Evolutionary conservation across 2,888 invertebrate species (phyloP).

Genomic region (Sesia bembeciformis): DNA sequence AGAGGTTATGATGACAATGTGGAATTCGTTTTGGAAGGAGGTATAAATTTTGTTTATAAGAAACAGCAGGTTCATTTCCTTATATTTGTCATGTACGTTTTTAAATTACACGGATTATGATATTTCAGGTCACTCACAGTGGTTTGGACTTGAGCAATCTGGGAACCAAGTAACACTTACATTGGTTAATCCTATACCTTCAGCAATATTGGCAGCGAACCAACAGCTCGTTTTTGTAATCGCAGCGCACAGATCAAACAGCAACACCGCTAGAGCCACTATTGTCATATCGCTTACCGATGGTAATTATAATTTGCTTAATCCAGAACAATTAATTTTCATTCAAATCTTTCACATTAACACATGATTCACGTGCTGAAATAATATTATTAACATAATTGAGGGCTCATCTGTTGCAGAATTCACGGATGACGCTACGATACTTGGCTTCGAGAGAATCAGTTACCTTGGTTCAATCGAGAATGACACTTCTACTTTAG

Average conservation of each 20-base stretch:
- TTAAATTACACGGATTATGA: neutral
- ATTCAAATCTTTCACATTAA: too few species aligned
- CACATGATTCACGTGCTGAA: too few species aligned
- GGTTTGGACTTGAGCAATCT: slow-evolving; percentile 2
- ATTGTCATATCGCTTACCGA: slow-evolving; percentile 14
- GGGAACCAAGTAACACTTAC: slow-evolving; percentile 11
- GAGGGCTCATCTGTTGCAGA: neutral
- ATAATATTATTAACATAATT: too few species aligned
- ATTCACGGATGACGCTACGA: neutral
- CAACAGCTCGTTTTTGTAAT: slow-evolving; percentile 19
- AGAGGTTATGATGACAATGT: slow-evolving; percentile 19
- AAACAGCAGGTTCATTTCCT: neutral
- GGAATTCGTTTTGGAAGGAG: slow-evolving; percentile 20
- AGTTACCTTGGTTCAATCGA: slow-evolving; percentile 22
- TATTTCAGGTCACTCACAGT: slow-evolving; percentile 7
- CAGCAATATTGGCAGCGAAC: slow-evolving; percentile 17
- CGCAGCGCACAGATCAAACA: slow-evolving; percentile 13
- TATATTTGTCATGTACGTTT: neutral
- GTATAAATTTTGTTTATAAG: slow-evolving; percentile 9
- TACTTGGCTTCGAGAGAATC: slow-evolving; percentile 21
- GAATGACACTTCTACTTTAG: slow-evolving; percentile 11
- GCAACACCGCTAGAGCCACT: slow-evolving; percentile 13
- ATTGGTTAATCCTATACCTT: slow-evolving; percentile 13
- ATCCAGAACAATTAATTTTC: too few species aligned
- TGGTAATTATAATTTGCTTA: neutral